phyloP scores from a whole-genome alignment of 2,888 invertebrate species.

The Zelleria hepariella region DNA sequence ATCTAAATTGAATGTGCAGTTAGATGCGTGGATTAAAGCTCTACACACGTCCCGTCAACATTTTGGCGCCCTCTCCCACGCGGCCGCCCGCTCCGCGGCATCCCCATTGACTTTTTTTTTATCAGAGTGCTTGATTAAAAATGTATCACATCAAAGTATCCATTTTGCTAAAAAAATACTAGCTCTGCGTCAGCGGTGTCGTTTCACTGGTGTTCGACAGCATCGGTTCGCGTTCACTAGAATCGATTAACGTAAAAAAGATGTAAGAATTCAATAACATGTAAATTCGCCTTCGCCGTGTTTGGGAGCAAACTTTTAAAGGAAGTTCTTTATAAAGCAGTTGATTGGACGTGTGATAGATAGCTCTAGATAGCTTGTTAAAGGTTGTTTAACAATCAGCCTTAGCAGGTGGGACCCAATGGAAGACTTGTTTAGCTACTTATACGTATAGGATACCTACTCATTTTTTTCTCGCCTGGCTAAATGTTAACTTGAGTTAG shows the following conservation, averaged over 20 bases:
- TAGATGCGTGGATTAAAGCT: constrained; percentile 43
- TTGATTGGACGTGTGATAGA: constrained; percentile 41
- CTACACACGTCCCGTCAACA: constrained; percentile 16
- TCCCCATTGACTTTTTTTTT: not conserved
- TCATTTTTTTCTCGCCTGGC: too few species aligned
- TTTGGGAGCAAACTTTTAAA: constrained; percentile 55
- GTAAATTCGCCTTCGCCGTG: constrained; percentile 56
- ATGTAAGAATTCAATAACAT: constrained; percentile 68
- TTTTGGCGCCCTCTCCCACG: not conserved
- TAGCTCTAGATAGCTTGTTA: not conserved
- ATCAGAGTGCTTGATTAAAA: constrained; percentile 2
- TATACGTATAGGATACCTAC: too few species aligned
- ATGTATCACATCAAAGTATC: not conserved
- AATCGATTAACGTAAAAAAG: constrained; percentile 50
- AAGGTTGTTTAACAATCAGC: too few species aligned
- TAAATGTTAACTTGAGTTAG: too few species aligned
- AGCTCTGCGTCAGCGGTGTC: not conserved
- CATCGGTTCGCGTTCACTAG: constrained; percentile 26
- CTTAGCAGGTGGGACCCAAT: too few species aligned
- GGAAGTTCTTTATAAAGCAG: constrained; percentile 50
- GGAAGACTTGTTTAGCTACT: too few species aligned
- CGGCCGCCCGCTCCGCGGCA: not conserved
- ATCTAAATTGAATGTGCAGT: constrained; percentile 20
- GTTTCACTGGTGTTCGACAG: constrained; percentile 5
- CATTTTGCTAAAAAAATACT: not conserved